These are phyloP conservation scores for Stegodyphus mimosarum DNA, from an alignment of 1,140 invertebrate species.

Conservation along the genomic window DNA sequence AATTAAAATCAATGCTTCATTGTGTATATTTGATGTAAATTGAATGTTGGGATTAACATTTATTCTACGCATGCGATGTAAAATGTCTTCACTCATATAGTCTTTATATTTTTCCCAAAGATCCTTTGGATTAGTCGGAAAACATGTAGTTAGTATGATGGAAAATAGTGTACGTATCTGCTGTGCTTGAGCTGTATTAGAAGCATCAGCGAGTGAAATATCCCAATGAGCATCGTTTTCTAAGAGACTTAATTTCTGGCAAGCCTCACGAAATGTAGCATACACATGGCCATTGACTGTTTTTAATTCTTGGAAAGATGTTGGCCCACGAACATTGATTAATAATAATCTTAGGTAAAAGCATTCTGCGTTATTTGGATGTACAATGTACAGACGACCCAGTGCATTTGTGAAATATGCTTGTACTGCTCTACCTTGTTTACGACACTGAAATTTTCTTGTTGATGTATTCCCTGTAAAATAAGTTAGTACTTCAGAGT, in stretches of 20 bases:
- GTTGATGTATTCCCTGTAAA: too few species aligned
- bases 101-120: constrained; percentile 9
- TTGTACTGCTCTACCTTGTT: too few species aligned
- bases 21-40: background rate
- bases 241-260: constrained; percentile 65
- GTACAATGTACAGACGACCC: too few species aligned
- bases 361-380: too few species aligned
- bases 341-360: too few species aligned
- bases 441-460: too few species aligned
- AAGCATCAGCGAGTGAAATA: constrained; percentile 3
- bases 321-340: too few species aligned
- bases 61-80: background rate
- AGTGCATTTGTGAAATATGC: too few species aligned
- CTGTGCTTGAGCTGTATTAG: constrained; percentile 19
- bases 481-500: too few species aligned
- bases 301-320: constrained; percentile 62
- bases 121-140: constrained; percentile 23
- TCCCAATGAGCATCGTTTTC: constrained; percentile 67
- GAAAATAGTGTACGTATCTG: constrained; percentile 26
- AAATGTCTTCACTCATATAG: background rate
- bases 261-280: constrained; percentile 62
- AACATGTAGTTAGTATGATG: constrained; percentile 11
- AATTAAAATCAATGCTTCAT: constrained; percentile 15
- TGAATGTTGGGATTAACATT: background rate
- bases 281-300: constrained; percentile 63